A percentile compares a stretch with the other conserved stretches of the same genome.
phyloP scores from a whole-genome alignment of 2,797 vertebrate species.

The Coreius guichenoti region DNA sequence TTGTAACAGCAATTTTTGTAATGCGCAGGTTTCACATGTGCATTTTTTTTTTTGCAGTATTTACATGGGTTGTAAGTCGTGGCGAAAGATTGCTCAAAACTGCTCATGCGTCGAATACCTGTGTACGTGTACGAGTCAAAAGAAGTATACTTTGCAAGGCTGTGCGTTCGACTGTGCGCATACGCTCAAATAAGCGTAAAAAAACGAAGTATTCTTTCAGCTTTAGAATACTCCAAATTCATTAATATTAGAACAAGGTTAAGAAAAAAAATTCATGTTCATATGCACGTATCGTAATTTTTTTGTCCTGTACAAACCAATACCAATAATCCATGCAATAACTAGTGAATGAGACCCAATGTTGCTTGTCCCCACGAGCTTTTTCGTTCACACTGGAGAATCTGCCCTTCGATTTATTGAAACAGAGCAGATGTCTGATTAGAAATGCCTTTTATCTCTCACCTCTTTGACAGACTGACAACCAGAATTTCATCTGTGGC shows the following conservation, averaged over 20 bases:
- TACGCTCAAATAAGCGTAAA: too few species aligned
- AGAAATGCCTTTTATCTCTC: conserved; percentile 51
- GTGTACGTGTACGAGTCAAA: too few species aligned
- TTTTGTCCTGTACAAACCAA: background rate
- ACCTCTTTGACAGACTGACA: conserved; percentile 47
- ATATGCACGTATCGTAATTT: background rate
- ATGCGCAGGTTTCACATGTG: too few species aligned
- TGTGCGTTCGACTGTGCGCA: too few species aligned
- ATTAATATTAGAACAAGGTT: background rate
- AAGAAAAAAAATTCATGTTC: background rate
- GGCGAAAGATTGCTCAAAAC: too few species aligned
- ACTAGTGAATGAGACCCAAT: background rate
- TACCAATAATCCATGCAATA: background rate
- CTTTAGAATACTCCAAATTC: background rate
- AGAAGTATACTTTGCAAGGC: too few species aligned
- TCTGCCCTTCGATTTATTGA: conserved; percentile 23
- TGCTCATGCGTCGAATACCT: too few species aligned
- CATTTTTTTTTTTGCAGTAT: too few species aligned
- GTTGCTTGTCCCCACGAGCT: background rate
- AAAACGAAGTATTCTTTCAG: too few species aligned
- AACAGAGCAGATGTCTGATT: conserved; percentile 33
- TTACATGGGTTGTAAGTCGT: too few species aligned
- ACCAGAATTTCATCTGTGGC: conserved; percentile 45
- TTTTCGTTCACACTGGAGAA: conserved; percentile 24
- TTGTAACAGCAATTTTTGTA: too few species aligned